Conservation (phyloP, 2,888 invertebrate species). For the Papilio protenor region DNA sequence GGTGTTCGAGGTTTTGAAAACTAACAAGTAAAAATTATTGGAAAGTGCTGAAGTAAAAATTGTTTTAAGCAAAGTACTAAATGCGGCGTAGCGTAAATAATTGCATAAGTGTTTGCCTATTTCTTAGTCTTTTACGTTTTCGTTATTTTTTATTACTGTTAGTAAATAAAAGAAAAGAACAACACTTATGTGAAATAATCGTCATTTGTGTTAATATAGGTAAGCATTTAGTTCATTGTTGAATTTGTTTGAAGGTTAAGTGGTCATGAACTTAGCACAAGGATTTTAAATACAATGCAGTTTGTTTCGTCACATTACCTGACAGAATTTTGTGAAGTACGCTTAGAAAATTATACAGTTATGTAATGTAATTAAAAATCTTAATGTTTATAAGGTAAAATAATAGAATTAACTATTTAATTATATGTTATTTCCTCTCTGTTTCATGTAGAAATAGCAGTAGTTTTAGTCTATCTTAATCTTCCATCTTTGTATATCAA, state of each 20-base stretch:
- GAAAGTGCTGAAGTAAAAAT: conserved; percentile 13
- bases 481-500: background rate
- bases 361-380: background rate
- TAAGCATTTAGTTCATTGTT: background rate
- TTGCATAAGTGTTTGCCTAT: conserved; percentile 7
- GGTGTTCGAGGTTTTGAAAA: background rate
- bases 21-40: background rate
- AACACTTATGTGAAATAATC: background rate
- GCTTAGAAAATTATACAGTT: background rate
- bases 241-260: conserved; percentile 13
- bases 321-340: background rate
- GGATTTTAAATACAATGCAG: conserved; percentile 15
- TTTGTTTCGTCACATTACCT: background rate
- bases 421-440: background rate
- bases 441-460: background rate
- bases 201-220: background rate
- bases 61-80: conserved; percentile 30
- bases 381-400: background rate
- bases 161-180: background rate
- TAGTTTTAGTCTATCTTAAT: background rate
- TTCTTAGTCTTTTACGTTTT: background rate
- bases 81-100: conserved; percentile 15
- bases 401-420: background rate
- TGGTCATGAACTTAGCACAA: conserved; percentile 24
- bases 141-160: background rate